Evolutionary conservation across 2,888 invertebrate genomes (phyloP).

Genomic region (Drosophila neutralis): DNA sequence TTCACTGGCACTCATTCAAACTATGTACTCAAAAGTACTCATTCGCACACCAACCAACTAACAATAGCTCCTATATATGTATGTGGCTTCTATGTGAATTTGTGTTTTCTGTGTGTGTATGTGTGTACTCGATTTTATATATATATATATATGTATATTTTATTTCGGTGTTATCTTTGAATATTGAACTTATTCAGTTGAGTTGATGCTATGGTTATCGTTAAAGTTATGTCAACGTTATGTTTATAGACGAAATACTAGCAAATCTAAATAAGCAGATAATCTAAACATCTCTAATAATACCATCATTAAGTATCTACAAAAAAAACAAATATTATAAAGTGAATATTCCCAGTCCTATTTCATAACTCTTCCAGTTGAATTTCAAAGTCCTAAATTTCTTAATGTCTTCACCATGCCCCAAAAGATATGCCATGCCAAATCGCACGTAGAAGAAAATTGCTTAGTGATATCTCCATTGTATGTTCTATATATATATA

Average conservation of each 20-base stretch:
- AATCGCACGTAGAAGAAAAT: neutral
- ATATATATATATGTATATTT: neutral
- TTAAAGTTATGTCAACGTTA: no score
- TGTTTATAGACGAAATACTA: neutral
- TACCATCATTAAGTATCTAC: neutral
- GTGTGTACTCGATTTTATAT: neutral
- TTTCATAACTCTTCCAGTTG: neutral
- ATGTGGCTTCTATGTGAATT: neutral
- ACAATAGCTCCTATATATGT: conserved; percentile 2
- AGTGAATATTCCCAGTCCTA: neutral
- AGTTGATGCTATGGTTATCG: neutral
- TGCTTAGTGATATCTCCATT: accelerated
- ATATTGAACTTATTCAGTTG: neutral
- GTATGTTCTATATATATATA: neutral
- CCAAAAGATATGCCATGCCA: conserved; percentile 9
- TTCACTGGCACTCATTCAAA: conserved; percentile 17
- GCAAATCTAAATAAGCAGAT: neutral
- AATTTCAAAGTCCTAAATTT: neutral
- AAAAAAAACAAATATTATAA: neutral
- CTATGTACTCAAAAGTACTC: conserved; percentile 1
- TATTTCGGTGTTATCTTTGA: neutral
- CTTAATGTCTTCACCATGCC: neutral
- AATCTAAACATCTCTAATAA: neutral
- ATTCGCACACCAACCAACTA: conserved; percentile 28
- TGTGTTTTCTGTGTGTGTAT: neutral